Percentiles rank a stretch among this genome's conserved stretches.
Conservation (phyloP, 2,113 vertebrate species). For the Mirza zaza region DNA sequence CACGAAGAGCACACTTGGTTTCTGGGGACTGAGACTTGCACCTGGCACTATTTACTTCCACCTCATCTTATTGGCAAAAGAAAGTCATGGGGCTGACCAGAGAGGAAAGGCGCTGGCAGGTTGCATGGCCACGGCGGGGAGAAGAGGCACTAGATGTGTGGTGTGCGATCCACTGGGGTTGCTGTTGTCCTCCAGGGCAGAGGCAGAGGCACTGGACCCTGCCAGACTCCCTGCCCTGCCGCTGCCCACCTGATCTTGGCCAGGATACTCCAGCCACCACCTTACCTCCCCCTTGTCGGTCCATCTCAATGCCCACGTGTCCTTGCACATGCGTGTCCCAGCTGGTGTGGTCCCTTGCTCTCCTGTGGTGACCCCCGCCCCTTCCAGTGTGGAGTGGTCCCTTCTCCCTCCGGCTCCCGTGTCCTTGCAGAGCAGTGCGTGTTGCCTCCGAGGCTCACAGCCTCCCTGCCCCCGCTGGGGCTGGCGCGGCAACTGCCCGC, state of each 20-base stretch:
- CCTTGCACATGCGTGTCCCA: fast-evolving
- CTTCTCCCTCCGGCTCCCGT: constrained; percentile 6
- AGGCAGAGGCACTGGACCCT: fast-evolving
- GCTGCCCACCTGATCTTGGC: fast-evolving
- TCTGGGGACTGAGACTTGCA: fast-evolving
- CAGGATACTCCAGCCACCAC: fast-evolving
- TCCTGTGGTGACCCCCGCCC: fast-evolving
- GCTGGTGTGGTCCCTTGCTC: fast-evolving
- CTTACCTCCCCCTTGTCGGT: fast-evolving
- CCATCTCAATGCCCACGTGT: fast-evolving
- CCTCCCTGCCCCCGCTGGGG: constrained; percentile 32
- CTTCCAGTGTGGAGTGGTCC: fast-evolving
- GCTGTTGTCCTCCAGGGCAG: not conserved
- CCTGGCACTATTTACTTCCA: fast-evolving
- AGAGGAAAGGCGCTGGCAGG: fast-evolving
- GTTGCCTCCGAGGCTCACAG: constrained; percentile 30
- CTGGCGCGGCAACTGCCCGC: not conserved
- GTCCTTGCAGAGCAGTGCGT: not conserved
- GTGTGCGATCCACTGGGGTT: fast-evolving
- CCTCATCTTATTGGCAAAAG: not conserved
- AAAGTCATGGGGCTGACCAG: fast-evolving
- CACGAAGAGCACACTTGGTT: fast-evolving
- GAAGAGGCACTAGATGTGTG: fast-evolving
- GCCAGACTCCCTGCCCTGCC: not conserved
- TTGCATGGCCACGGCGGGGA: fast-evolving